Conservation (phyloP, 1,140 invertebrate genomes). For the Agrypnia vestita region DNA sequence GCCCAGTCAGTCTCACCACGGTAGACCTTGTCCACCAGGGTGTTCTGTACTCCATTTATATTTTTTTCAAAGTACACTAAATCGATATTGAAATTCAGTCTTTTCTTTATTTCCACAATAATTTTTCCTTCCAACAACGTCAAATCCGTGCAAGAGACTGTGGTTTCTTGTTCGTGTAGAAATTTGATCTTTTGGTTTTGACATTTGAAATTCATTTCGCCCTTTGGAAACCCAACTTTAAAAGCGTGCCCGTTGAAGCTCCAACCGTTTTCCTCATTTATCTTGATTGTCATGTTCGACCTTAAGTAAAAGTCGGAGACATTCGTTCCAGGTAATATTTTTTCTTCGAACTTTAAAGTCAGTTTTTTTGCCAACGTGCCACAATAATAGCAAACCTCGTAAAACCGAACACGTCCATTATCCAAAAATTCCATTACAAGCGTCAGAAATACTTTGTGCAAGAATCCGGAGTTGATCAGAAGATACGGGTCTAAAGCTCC, state of each 20-base stretch:
- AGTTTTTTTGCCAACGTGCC: neutral
- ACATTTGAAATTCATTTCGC: neutral
- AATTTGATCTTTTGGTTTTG: neutral
- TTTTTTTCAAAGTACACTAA: neutral
- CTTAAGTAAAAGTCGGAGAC: neutral
- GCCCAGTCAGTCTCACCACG: neutral
- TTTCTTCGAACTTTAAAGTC: neutral
- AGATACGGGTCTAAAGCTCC: neutral
- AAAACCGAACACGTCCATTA: neutral
- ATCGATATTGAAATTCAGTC: neutral
- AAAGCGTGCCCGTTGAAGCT: slow-evolving; percentile 3
- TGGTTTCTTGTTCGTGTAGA: neutral
- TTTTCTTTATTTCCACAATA: neutral
- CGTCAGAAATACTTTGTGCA: neutral
- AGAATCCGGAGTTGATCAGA: neutral
- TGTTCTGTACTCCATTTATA: neutral
- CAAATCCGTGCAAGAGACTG: neutral
- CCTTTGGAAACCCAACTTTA: neutral
- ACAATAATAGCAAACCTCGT: slow-evolving; percentile 19
- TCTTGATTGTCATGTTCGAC: neutral
- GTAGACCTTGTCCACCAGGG: neutral
- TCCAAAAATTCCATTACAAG: neutral
- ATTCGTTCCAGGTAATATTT: neutral
- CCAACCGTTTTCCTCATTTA: neutral
- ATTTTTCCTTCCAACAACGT: slow-evolving; percentile 3